phyloP scores from a whole-genome alignment of 2,797 vertebrate species.

The Rhynchonycteris naso region DNA sequence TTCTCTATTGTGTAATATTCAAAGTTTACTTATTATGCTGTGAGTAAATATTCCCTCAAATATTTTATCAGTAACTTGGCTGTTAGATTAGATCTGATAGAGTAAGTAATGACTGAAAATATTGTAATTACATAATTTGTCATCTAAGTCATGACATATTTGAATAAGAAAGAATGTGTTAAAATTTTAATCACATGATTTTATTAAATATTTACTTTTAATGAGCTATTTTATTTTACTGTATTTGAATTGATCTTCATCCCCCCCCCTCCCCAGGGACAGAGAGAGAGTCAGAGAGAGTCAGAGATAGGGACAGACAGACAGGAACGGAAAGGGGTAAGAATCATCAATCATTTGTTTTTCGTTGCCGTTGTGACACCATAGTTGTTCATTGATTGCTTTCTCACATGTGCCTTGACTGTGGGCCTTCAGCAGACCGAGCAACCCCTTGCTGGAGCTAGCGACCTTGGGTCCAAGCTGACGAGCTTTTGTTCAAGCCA shows the following conservation, averaged over 20 bases:
- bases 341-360: too few relatives aligned
- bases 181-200: not conserved
- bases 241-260: not conserved
- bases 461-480: too few relatives aligned
- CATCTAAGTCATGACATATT: not conserved
- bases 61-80: not conserved
- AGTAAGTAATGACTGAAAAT: not conserved
- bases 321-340: too few relatives aligned
- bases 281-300: too few relatives aligned
- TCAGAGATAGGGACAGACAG: too few relatives aligned
- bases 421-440: too few relatives aligned
- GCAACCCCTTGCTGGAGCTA: too few relatives aligned
- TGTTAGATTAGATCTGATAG: not conserved
- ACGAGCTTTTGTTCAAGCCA: too few relatives aligned
- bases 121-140: not conserved
- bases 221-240: not conserved
- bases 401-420: too few relatives aligned
- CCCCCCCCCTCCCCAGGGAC: too few relatives aligned
- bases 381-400: too few relatives aligned
- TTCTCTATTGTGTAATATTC: not conserved
- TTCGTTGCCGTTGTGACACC: too few relatives aligned
- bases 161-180: not conserved
- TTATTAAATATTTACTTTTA: not conserved
- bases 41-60: not conserved
- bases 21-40: not conserved